Percentiles rank a stretch among this genome's conserved stretches.
phyloP scores from a whole-genome alignment of 2,113 vertebrate genomes.

The Oreocharis arfaki region DNA sequence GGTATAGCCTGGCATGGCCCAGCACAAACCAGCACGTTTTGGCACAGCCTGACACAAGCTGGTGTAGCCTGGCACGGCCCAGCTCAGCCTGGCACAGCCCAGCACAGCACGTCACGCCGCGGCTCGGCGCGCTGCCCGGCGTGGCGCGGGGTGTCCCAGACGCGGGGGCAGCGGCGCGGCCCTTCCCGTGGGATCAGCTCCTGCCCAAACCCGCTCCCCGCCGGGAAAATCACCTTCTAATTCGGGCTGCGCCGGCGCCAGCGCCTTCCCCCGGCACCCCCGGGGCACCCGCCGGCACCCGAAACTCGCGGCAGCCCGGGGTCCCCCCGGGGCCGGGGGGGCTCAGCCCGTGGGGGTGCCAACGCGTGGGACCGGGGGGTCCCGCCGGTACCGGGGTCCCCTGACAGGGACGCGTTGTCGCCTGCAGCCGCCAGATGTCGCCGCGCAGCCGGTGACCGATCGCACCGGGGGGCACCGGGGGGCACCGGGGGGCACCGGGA shows the following conservation, averaged over 20 bases:
- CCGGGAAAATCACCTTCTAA: constrained; percentile 69
- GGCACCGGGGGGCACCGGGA: not conserved
- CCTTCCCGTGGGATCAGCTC: not conserved
- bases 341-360: not conserved
- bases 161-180: not conserved
- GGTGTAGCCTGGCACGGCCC: not conserved
- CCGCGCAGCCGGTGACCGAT: not conserved
- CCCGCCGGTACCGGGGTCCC: not conserved
- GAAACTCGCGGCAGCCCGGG: not conserved
- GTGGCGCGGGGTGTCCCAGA: not conserved
- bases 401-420: not conserved
- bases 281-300: not conserved
- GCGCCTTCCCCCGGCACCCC: not conserved
- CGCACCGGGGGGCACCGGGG: not conserved
- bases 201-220: constrained; percentile 44
- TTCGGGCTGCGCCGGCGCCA: constrained; percentile 46
- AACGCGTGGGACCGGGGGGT: not conserved
- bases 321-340: not conserved
- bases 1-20: not conserved
- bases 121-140: not conserved
- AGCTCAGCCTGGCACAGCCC: no score
- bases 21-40: accelerated
- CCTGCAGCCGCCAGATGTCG: not conserved
- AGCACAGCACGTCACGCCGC: accelerated
- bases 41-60: accelerated